phyloP scores from a whole-genome alignment of 1,140 invertebrate species.

The Cotesia glomerata region DNA sequence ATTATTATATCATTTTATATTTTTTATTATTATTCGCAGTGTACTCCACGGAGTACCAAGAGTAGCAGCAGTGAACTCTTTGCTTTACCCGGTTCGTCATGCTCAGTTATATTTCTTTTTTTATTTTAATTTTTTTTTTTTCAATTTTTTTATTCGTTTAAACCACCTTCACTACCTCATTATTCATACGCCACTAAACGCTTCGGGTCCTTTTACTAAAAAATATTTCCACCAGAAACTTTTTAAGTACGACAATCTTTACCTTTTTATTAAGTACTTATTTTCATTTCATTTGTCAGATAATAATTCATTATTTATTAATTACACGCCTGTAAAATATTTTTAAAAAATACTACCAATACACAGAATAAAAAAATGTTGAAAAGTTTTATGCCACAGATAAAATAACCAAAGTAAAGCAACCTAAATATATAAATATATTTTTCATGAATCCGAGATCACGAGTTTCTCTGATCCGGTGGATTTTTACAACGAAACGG shows the following conservation, averaged over 20 bases:
- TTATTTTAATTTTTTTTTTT: background rate
- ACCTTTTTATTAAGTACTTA: too few species aligned
- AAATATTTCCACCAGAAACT: background rate
- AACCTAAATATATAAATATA: background rate
- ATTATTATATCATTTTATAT: background rate
- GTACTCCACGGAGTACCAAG: too few species aligned
- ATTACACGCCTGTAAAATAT: too few species aligned
- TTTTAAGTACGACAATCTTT: background rate
- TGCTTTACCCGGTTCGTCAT: conserved; percentile 1
- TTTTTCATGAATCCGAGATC: conserved; percentile 10
- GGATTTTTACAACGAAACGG: background rate
- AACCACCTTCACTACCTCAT: conserved; percentile 10
- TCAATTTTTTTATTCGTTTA: background rate
- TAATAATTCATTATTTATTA: too few species aligned
- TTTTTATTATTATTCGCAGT: too few species aligned
- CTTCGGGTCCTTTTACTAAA: background rate
- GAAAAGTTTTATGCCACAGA: too few species aligned
- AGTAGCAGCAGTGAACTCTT: background rate
- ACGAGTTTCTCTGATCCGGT: background rate
- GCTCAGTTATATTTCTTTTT: background rate
- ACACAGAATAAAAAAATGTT: too few species aligned
- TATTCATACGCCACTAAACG: conserved; percentile 31
- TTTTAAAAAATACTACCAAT: too few species aligned
- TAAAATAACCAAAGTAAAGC: background rate
- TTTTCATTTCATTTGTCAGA: too few species aligned